Evolutionary conservation across 1,140 invertebrate genomes (phyloP), one percentile per base, ranked within the genome.

Genomic region (Globodera rostochiensis): DNA sequence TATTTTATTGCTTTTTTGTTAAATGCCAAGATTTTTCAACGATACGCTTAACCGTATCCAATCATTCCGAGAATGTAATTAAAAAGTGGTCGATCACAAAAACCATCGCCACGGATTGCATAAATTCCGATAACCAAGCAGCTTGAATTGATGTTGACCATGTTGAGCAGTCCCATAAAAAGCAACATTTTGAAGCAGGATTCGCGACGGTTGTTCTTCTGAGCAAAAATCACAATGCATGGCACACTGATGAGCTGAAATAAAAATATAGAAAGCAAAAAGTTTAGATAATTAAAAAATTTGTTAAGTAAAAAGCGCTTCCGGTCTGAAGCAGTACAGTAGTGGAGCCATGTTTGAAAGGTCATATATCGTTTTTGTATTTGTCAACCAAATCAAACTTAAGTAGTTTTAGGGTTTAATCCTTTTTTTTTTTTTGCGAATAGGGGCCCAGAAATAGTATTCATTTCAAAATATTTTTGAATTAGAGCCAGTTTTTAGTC

Each of bases 101-200:
- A 82, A 6, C 85, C 81, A 73, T 50, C 66, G 49, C 81, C 81
- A 13, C 49, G 50, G 50, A 82, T 76, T 50, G 81, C 50, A 25
- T 57, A 83, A 46, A 84, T 50, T 15, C 82, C 81, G 15, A 70
- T 84, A 5, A 82, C 25, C 15, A 82, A 21, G 1, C 82, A 60
- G 25, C 80, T 82, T 19, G 53, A 50, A 45, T 84, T 13, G 21
- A 81, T 4, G 19, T 71, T 71, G 53, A 82, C 19, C 46, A 83
- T 57, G 21, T 47, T 46, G 15, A 67, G 25, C 11, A 82, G 6
- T n/a, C 50, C 82, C 19, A 81, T 21, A 15, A 70, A 79, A 25
- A 82, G 49, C 81, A 82, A 85, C 36, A 82, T 49, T 71, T 84
- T 83, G 57, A 83, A 82, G 47, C 81, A 70, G n/a, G 81, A 53